Evolutionary conservation across 2,797 vertebrate species (phyloP).

Genomic region (Etheostoma perlongum): DNA sequence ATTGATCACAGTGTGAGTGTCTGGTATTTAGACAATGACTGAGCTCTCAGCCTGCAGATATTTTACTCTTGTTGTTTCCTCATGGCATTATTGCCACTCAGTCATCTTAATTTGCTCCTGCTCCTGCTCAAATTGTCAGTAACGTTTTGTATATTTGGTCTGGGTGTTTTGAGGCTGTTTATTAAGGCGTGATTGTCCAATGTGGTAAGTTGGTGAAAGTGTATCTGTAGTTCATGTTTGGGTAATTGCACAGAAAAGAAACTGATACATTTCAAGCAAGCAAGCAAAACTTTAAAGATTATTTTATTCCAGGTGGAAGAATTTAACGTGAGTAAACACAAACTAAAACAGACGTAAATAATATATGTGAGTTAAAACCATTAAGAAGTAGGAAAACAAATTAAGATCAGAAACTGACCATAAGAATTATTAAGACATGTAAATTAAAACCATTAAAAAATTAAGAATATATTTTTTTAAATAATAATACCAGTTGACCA

Average conservation of each 20-base stretch:
- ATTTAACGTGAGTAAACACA: too few species aligned
- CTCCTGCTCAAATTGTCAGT: conserved; percentile 45
- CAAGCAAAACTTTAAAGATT: too few species aligned
- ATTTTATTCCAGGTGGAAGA: too few species aligned
- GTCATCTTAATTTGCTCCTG: conserved; percentile 67
- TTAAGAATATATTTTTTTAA: too few species aligned
- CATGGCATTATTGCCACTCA: conserved; percentile 62
- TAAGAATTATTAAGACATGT: too few species aligned
- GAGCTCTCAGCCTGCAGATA: conserved; percentile 43
- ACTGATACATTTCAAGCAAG: conserved; percentile 21
- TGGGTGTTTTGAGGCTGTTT: conserved; percentile 31
- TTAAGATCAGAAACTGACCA: too few species aligned
- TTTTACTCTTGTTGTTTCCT: conserved; percentile 47
- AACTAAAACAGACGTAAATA: too few species aligned
- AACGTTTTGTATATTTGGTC: conserved; percentile 52
- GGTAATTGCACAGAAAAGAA: conserved; percentile 15
- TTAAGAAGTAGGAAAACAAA: too few species aligned
- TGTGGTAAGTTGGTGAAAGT: conserved; percentile 32
- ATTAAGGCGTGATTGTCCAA: conserved; percentile 44
- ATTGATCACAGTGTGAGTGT: conserved; percentile 63
- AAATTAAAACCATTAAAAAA: too few species aligned
- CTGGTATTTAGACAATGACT: conserved; percentile 56
- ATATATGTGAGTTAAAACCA: too few species aligned
- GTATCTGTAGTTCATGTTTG: conserved; percentile 10
- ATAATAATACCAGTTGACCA: too few species aligned